A percentile compares a stretch with the other conserved stretches of the same genome.
phyloP scores from a whole-genome alignment of 2,888 invertebrate genomes.

The Eupithecia insigniata region DNA sequence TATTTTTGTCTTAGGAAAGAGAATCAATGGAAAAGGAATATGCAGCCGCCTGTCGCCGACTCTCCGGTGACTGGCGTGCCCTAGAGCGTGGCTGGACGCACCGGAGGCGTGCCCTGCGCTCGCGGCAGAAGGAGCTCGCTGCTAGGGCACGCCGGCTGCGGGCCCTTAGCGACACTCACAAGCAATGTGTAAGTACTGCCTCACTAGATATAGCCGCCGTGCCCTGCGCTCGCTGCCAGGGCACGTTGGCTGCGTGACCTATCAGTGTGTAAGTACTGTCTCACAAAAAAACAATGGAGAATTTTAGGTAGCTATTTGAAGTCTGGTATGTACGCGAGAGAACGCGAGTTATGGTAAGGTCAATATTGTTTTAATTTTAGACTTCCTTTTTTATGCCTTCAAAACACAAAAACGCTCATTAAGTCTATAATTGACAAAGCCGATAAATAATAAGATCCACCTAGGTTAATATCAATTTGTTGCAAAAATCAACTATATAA shows the following conservation, averaged over 20 bases:
- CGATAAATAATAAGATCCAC: background rate
- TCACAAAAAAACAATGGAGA: background rate
- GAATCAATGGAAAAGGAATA: slow-evolving; percentile 87
- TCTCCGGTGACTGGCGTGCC: slow-evolving; percentile 83
- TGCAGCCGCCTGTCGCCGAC: slow-evolving; percentile 85
- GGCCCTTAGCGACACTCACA: slow-evolving; percentile 78
- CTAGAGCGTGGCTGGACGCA: slow-evolving; percentile 85
- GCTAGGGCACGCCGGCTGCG: slow-evolving; percentile 72
- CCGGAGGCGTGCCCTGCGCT: slow-evolving; percentile 84
- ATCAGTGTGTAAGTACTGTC: slow-evolving; percentile 6
- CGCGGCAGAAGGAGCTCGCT: slow-evolving; percentile 83
- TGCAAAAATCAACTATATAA: background rate
- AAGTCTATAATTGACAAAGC: background rate
- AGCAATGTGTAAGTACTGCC: slow-evolving; percentile 71
- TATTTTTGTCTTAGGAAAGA: slow-evolving; percentile 69
- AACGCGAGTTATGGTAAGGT: background rate
- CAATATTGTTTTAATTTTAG: background rate
- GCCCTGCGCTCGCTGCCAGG: background rate
- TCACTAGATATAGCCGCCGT: background rate
- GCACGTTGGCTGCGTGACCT: background rate
- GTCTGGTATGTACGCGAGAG: background rate
- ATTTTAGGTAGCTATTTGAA: background rate
- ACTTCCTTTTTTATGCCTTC: background rate
- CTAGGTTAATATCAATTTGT: background rate
- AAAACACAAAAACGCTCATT: background rate